Evolutionary conservation across 2,888 invertebrate genomes (phyloP), one percentile per base, ranked within the genome.

Genomic region (Xestia xanthographa): DNA sequence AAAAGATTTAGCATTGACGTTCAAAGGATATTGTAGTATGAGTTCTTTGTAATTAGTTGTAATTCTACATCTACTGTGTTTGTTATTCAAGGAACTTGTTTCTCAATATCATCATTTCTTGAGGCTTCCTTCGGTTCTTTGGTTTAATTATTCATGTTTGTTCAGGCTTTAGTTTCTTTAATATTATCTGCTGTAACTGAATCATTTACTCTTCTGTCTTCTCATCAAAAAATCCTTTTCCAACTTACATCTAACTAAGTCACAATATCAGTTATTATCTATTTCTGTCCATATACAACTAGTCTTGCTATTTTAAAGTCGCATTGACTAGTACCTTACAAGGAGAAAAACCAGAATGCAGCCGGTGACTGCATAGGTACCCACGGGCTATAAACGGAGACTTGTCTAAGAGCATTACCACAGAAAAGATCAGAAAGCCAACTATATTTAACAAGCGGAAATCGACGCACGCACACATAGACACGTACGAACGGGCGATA

Each of bases 301-400:
- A 77, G 76, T 77, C 69, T 67, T 66, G 79, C 73, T 90, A 90
- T 90, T 87, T 89, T 83, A 78, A 89, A 71, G 78, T 77, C 74
- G 72, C 75, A 75, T 43, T 74, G 79, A 77, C 85, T 69, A 74
- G 78, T 79, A 58, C 87, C 86, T 70, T 87, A 88, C 68, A 87
- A 80, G 85, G 87, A 75, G 77, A 77, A 77, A 81, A 76, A 82
- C 83, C 63, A 77, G 82, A 77, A 75, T 79, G 78, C 72, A 67
- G 73, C 70, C 81, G 80, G 86, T 87, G 88, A 87, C 90, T 85
- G 79, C 84, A 86, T 74, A 71, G 43, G 53, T 79, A 67, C 50
- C 26, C 34, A 66, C 34, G 26, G n/a, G 50, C 85, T 88, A 90
- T 88, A 90, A 88, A 89, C 67, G 88, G 88, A 80, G 77, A 82